Conservation (phyloP, 1,140 invertebrate species). For the Drosophila kikkawai region DNA sequence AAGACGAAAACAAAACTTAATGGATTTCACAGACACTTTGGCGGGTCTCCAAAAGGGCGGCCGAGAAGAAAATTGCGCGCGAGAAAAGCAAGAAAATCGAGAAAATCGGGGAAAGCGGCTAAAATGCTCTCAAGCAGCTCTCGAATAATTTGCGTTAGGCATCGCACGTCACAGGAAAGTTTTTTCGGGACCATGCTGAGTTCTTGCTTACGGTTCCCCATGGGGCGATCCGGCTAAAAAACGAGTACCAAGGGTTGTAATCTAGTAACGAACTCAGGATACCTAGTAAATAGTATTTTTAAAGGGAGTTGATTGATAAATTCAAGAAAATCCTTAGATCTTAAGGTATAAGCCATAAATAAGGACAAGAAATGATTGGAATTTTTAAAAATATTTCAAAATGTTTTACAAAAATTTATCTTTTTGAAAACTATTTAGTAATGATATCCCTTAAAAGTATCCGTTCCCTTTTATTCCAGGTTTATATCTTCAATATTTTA, state of each 20-base stretch:
- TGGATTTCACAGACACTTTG: constrained; percentile 76
- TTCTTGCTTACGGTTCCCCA: constrained; percentile 25
- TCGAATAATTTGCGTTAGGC: constrained; percentile 69
- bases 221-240: not conserved
- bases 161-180: constrained; percentile 60
- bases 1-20: constrained; percentile 71
- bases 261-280: not conserved
- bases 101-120: constrained; percentile 29
- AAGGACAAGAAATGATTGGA: not conserved
- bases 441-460: not conserved
- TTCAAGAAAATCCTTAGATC: not conserved
- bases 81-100: constrained; percentile 40
- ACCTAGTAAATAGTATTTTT: not conserved
- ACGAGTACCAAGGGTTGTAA: not conserved
- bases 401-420: not conserved
- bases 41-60: constrained; percentile 69
- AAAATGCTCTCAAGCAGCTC: constrained; percentile 61
- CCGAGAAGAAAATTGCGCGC: constrained; percentile 57
- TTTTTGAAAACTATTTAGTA: not conserved
- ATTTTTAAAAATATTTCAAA: not conserved
- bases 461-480: not conserved
- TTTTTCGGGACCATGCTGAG: constrained; percentile 20
- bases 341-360: not conserved
- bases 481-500: not conserved
- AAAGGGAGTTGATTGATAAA: not conserved